Evolutionary conservation across 2,888 invertebrate species (phyloP).

Genomic region (Mimas tiliae): DNA sequence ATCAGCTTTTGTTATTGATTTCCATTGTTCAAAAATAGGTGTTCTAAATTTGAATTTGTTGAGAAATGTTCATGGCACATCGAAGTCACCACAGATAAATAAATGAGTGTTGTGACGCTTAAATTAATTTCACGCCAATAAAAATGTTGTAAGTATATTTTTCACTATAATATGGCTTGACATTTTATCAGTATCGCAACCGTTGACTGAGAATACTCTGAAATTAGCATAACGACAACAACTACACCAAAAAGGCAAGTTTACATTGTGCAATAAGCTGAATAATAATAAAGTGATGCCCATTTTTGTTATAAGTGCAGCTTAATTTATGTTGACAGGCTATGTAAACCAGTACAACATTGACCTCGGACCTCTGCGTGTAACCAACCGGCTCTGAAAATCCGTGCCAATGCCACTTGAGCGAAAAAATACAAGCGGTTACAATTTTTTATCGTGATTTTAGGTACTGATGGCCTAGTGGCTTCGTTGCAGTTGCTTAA

Average conservation of each 20-base stretch:
- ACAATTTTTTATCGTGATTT: slow-evolving; percentile 26
- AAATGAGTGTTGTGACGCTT: neutral
- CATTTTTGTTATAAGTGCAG: slow-evolving; percentile 21
- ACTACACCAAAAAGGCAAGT: slow-evolving; percentile 17
- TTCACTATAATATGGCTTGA: neutral
- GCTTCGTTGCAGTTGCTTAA: neutral
- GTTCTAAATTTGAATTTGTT: slow-evolving; percentile 45
- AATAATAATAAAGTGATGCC: slow-evolving; percentile 26
- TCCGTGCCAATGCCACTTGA: slow-evolving; percentile 59
- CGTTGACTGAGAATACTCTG: too few species aligned
- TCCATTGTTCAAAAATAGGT: slow-evolving; percentile 52
- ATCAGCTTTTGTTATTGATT: slow-evolving; percentile 47
- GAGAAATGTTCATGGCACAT: slow-evolving; percentile 12
- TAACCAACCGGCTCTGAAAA: slow-evolving; percentile 52
- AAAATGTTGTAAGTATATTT: neutral
- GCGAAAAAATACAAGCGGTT: slow-evolving; percentile 24
- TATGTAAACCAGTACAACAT: slow-evolving; percentile 50
- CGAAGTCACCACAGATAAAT: neutral
- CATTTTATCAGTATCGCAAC: slow-evolving; percentile 2
- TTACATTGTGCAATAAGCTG: slow-evolving; percentile 20
- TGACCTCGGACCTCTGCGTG: slow-evolving; percentile 55
- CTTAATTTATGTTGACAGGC: slow-evolving; percentile 29
- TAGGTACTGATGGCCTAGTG: slow-evolving; percentile 22
- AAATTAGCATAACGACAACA: slow-evolving; percentile 18
- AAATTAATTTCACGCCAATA: neutral